Base-by-base conservation (phyloP, 2,797 vertebrate species). In the Sebastes vulpes region DNA sequence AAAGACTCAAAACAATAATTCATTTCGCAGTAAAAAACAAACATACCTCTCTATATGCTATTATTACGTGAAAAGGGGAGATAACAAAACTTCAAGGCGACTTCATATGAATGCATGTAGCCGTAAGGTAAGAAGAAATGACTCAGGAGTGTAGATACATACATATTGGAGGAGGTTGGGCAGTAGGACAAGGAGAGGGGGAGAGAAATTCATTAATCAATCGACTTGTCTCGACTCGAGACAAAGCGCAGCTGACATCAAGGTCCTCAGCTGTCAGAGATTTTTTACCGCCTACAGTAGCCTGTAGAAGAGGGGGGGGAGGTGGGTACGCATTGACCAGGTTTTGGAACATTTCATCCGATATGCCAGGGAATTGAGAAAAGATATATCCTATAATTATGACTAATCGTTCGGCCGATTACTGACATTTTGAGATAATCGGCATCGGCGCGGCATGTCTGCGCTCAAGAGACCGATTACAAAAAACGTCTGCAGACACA, bases 201-300 rank as follows among this genome's bases (percentile, higher is more conserved):
- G 42, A 20, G 53, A 79, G 86, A 46, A 46, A 46, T 8, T 65
- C 72, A 88, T 90, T 91, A 90, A 90, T 92, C 83, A 90, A 89
- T 86, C 56, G 58, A 72, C 80, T 68, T 60, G 64, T 85, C 64
- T 77, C 3, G 60, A 77, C 73, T 64, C 16, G 21, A 85, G 77
- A 85, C 79, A 86, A 88, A 84, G 79, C n/a, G 29, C 66, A 75
- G 66, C 77, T 75, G 75, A 87, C 80, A 74, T 57, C 68, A 79
- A 86, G 74, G 66, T 75, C 75, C 58, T 54, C 28, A 35, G 60
- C 74, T 92, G 87, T 89, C 87, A 81, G 58, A 21, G 71, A 50
- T 85, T 71, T 54, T 83, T 84, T 79, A 72, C 63, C 65, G 53
- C 20, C 60, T 59, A 28, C 23, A 66, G 75, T 28, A 25, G 8